Conservation (phyloP, 2,888 invertebrate species). For the Gortyna flavago region DNA sequence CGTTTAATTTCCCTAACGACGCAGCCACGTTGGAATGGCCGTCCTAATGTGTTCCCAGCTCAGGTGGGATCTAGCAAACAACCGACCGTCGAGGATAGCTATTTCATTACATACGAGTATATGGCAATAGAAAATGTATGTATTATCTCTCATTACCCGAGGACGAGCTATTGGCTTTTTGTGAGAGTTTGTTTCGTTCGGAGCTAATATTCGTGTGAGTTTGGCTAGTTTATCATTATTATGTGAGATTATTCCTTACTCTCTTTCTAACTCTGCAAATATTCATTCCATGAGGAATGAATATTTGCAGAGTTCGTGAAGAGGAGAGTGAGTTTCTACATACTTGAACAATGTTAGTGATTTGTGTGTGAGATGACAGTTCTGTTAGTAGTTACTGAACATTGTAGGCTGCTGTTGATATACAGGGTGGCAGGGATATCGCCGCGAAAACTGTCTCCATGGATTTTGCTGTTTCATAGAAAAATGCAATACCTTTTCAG, state of each 20-base stretch:
- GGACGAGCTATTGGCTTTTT: neutral
- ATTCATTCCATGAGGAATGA: too few species aligned
- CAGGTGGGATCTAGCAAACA: conserved; percentile 47
- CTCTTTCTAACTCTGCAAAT: too few species aligned
- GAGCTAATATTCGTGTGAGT: neutral
- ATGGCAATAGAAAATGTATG: neutral
- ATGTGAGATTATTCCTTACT: neutral
- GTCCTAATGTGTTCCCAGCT: conserved; percentile 43
- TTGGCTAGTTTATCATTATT: neutral
- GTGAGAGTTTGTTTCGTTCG: neutral
- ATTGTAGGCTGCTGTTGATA: neutral
- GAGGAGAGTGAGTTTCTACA: neutral
- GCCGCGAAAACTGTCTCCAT: too few species aligned
- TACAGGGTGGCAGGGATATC: too few species aligned
- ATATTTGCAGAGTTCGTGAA: neutral
- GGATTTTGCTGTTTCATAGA: too few species aligned
- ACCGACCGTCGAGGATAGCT: conserved; percentile 9
- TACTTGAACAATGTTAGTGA: neutral
- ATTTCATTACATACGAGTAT: conserved; percentile 33
- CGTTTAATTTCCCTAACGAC: conserved; percentile 49
- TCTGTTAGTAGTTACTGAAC: neutral
- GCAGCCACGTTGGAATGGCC: conserved; percentile 35
- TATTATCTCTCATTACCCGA: neutral
- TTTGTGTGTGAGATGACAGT: neutral
- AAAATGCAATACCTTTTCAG: too few species aligned